These are phyloP conservation scores for Clupea harengus DNA, from an alignment of 2,113 vertebrate genomes.

Conservation along the genomic window DNA sequence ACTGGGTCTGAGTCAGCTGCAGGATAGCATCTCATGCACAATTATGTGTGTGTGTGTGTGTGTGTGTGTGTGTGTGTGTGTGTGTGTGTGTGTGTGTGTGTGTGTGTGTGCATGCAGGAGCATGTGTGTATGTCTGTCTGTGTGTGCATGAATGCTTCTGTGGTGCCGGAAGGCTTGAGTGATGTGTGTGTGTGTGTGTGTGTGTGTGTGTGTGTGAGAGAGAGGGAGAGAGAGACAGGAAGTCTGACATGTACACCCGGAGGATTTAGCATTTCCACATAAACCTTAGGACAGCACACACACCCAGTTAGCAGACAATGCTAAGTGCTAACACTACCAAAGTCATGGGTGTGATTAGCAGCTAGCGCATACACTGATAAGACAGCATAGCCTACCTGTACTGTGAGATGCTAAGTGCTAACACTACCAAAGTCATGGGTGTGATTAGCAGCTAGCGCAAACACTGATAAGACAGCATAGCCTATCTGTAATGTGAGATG, in stretches of 20 bases:
- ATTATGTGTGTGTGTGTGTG: not conserved
- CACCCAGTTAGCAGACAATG: too few species aligned
- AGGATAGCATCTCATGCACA: not conserved
- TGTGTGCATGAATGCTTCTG: not conserved
- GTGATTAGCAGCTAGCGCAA: too few species aligned
- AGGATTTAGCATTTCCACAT: not conserved
- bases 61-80: not conserved
- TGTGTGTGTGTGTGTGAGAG: not conserved
- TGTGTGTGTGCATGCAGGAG: not conserved
- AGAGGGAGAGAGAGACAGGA: not conserved
- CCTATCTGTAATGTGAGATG: too few species aligned
- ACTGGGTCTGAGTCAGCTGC: not conserved
- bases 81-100: not conserved
- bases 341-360: too few species aligned
- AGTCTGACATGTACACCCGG: too few species aligned
- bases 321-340: too few species aligned
- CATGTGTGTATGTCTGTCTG: not conserved
- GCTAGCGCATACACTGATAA: too few species aligned
- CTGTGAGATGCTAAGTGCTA: too few species aligned
- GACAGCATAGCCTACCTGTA: too few species aligned
- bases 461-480: too few species aligned
- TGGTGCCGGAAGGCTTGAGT: not conserved
- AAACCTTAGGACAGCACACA: not conserved
- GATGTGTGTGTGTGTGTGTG: not conserved
- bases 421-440: too few species aligned